Conservation (phyloP, 2,888 invertebrate genomes). For the Drosophila sordidapex region DNA sequence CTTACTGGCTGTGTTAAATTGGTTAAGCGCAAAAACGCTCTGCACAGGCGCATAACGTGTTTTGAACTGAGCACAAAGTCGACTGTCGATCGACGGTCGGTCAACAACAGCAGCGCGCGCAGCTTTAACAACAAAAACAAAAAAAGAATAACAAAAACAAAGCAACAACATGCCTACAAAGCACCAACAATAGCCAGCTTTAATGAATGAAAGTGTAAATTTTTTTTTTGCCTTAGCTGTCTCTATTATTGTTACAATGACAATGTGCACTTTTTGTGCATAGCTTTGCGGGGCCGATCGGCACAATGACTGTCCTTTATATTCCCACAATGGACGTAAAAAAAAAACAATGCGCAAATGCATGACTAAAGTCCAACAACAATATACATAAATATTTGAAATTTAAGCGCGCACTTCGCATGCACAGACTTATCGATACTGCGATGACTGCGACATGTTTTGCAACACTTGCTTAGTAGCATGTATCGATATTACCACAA, state of each 20-base stretch:
- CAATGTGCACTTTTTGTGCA: constrained; percentile 62
- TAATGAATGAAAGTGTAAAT: constrained; percentile 74
- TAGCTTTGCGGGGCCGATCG: constrained; percentile 12
- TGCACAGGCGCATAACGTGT: constrained; percentile 78
- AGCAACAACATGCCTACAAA: constrained; percentile 21
- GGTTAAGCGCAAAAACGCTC: constrained; percentile 69
- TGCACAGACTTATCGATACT: constrained; percentile 22
- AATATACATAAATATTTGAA: constrained; percentile 12
- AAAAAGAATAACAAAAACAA: constrained; percentile 20
- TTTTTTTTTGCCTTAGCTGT: constrained; percentile 55
- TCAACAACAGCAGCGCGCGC: constrained; percentile 52
- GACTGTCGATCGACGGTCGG: constrained; percentile 55
- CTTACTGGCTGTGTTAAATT: constrained; percentile 34
- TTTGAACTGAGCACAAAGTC: constrained; percentile 66
- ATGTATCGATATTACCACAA: constrained; percentile 17
- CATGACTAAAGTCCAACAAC: constrained; percentile 24
- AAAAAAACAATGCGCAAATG: constrained; percentile 35
- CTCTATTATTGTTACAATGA: constrained; percentile 65
- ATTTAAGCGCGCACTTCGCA: constrained; percentile 19
- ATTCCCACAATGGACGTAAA: constrained; percentile 54
- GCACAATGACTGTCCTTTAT: constrained; percentile 67
- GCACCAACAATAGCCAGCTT: constrained; percentile 64
- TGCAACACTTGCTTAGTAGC: constrained; percentile 19
- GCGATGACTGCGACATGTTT: neutral
- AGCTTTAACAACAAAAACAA: constrained; percentile 21